Evolutionary conservation across 2,797 vertebrate genomes (phyloP).

Genomic region (Florisuga fusca): DNA sequence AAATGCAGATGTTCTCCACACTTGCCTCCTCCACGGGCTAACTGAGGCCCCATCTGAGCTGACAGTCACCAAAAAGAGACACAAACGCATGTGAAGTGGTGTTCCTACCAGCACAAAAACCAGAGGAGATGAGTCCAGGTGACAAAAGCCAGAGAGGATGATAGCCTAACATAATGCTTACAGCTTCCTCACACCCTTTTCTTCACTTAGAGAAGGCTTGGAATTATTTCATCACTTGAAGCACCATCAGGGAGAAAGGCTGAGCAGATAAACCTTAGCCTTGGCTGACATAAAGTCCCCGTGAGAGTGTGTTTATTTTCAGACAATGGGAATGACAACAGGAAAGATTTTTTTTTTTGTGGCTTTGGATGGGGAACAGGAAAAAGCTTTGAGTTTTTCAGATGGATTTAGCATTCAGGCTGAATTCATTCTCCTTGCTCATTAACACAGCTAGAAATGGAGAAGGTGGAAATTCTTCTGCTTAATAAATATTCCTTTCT

Average conservation of each 20-base stretch:
- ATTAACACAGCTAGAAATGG: neutral
- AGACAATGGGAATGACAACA: neutral
- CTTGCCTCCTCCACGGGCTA: neutral
- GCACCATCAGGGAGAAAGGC: neutral
- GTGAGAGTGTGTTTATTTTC: neutral
- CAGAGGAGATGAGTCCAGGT: neutral
- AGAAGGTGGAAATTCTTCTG: neutral
- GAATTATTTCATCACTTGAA: neutral
- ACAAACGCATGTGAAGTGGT: neutral
- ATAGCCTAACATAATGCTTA: neutral
- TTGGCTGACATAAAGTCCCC: neutral
- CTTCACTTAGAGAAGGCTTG: neutral
- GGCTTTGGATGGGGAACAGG: neutral
- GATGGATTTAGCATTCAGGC: neutral
- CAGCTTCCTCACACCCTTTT: neutral
- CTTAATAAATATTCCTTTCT: neutral
- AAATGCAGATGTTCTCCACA: neutral
- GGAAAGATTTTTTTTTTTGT: neutral
- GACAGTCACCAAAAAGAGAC: neutral
- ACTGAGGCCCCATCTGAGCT: neutral
- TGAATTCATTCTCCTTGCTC: neutral
- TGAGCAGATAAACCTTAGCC: neutral
- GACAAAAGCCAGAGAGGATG: neutral
- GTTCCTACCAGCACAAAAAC: neutral
- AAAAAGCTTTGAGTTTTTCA: neutral